Evolutionary conservation across 2,797 vertebrate species (phyloP).

Genomic region (Salmo trutta): DNA sequence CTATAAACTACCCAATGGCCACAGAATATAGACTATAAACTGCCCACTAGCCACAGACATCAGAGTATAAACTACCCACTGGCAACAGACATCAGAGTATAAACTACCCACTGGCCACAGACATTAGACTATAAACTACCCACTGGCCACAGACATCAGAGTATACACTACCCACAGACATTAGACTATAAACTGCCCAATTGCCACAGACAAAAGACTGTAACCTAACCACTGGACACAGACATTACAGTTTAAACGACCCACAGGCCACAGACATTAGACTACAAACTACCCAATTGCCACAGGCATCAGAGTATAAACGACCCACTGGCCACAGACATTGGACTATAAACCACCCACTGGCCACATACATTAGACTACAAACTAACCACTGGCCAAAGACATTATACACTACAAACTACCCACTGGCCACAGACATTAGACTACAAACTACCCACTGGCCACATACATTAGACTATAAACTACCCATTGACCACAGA

Average conservation of each 20-base stretch:
- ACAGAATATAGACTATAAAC: too few relatives aligned
- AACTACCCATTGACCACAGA: too few relatives aligned
- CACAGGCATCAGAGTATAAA: background rate
- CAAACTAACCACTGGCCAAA: too few relatives aligned
- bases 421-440: too few relatives aligned
- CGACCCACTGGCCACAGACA: too few relatives aligned
- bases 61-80: background rate
- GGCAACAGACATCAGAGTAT: background rate
- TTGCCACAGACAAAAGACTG: background rate
- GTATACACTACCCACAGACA: too few relatives aligned
- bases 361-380: background rate
- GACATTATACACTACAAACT: background rate
- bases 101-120: too few relatives aligned
- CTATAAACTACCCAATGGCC: too few relatives aligned
- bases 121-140: background rate
- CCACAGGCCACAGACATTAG: background rate
- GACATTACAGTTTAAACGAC: background rate
- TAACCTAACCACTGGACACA: too few relatives aligned
- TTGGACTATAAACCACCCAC: background rate
- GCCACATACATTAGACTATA: background rate
- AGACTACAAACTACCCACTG: background rate
- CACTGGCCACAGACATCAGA: background rate
- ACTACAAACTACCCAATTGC: background rate
- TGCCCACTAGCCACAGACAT: too few relatives aligned
- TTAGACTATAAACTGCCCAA: background rate